phyloP scores from a whole-genome alignment of 2,888 invertebrate genomes.

The Ormyrus pomaceus region DNA sequence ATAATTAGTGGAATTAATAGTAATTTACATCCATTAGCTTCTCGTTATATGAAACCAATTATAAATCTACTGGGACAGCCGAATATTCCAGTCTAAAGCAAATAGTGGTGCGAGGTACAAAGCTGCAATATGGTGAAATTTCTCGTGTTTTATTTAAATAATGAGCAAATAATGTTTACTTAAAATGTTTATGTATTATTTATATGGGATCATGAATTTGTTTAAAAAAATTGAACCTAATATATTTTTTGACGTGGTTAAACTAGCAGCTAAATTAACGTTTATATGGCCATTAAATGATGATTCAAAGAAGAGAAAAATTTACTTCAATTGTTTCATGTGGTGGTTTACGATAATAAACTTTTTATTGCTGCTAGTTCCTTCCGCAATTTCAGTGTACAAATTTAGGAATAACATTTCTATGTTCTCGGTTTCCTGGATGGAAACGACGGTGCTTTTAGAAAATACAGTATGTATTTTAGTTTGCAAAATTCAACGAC shows the following conservation, averaged over 20 bases:
- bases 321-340: neutral
- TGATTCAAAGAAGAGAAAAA: neutral
- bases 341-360: conserved; percentile 7
- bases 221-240: neutral
- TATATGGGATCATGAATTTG: no score
- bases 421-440: neutral
- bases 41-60: neutral
- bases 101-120: no score
- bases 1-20: neutral
- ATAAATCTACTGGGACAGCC: neutral
- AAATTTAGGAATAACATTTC: neutral
- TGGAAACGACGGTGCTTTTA: neutral
- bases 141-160: no score
- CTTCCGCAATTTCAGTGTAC: neutral
- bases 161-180: no score
- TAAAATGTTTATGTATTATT: no score
- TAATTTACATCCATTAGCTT: no score
- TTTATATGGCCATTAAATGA: conserved; percentile 3
- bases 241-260: neutral
- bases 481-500: neutral
- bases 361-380: neutral
- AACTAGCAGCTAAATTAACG: neutral
- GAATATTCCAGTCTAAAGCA: neutral
- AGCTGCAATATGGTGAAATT: no score
- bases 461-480: conserved; percentile 3